A percentile compares a stretch with the other conserved stretches of the same genome.
phyloP scores from a whole-genome alignment of 2,797 vertebrate species.

The Rhynchonycteris naso region DNA sequence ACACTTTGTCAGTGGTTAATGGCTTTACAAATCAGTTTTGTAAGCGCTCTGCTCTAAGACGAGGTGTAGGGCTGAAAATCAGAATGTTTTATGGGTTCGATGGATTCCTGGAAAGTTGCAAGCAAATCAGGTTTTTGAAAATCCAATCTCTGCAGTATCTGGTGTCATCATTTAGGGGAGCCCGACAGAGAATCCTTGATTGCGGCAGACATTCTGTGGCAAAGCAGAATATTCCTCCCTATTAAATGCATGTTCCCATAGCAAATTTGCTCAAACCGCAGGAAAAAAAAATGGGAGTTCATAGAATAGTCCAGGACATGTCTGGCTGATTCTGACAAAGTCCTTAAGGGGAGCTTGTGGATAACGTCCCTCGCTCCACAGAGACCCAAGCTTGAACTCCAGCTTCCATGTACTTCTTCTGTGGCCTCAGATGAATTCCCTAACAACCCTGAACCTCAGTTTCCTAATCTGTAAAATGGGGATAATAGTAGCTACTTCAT shows the following conservation, averaged over 20 bases:
- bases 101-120: conserved; percentile 23
- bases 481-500: not conserved
- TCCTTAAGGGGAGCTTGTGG: not conserved
- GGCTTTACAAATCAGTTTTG: not conserved
- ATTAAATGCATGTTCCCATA: not conserved
- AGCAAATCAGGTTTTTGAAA: conserved; percentile 24
- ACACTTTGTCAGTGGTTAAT: not conserved
- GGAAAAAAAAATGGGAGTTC: not conserved
- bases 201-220: not conserved
- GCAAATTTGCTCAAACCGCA: not conserved
- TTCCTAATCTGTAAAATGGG: not conserved
- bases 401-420: not conserved
- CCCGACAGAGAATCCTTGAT: fast-evolving
- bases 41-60: not conserved
- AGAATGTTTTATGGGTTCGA: not conserved
- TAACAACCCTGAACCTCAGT: not conserved
- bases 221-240: not conserved
- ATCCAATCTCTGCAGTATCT: not conserved
- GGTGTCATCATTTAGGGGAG: not conserved
- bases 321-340: not conserved
- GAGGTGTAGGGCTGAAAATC: not conserved
- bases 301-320: not conserved
- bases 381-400: not conserved
- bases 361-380: not conserved
- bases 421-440: not conserved